Base-by-base conservation (phyloP, 2,113 vertebrate genomes). In the Hippocampus zosterae region DNA sequence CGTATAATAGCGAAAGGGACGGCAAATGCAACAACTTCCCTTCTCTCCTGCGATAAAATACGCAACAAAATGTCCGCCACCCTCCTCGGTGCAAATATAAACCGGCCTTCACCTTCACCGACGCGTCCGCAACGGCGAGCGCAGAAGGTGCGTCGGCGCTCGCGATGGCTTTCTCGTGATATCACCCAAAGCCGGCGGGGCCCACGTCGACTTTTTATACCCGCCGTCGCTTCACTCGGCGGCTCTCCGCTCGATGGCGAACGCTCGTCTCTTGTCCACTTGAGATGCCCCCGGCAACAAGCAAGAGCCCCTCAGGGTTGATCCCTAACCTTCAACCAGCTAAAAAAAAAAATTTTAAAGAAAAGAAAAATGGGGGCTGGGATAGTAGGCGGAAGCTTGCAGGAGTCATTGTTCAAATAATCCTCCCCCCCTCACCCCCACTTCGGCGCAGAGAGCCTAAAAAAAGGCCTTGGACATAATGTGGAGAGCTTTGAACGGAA, bases 211-310 rank as follows among this genome's bases (percentile, higher is more conserved):
- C 23, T 11, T 5, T 56, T 56, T 56, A 13, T 55, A 55, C 15
- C 23, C 10, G 13, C 55, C 15, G n/a, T n/a, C n/a, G n/a, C n/a
- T n/a, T n/a, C n/a, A n/a, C n/a, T n/a, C n/a, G n/a, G n/a, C n/a
- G n/a, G n/a, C n/a, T n/a, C n/a, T n/a, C n/a, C n/a, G n/a, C n/a
- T n/a, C n/a, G n/a, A n/a, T n/a, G n/a, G n/a, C n/a, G n/a, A n/a
- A n/a, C n/a, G n/a, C n/a, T n/a, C n/a, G n/a, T n/a, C 85, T 74
- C 46, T 74, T 57, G 71, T 75, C 71, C 68, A 60, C 61, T 79
- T 79, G 69, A 66, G n/a, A 69, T 77, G 71, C 84, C 81, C 71
- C 13, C 1, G 81, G 82, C 60, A 41, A n/a, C 77, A 77, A 67
- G 9, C 64, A 80, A 73, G 78, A 76, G 69, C 72, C 61, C 67